Evolutionary conservation across 1,140 invertebrate genomes (phyloP), one percentile per base, ranked within the genome.

Genomic region (Pachyrhynchus sulphureomaculatus): DNA sequence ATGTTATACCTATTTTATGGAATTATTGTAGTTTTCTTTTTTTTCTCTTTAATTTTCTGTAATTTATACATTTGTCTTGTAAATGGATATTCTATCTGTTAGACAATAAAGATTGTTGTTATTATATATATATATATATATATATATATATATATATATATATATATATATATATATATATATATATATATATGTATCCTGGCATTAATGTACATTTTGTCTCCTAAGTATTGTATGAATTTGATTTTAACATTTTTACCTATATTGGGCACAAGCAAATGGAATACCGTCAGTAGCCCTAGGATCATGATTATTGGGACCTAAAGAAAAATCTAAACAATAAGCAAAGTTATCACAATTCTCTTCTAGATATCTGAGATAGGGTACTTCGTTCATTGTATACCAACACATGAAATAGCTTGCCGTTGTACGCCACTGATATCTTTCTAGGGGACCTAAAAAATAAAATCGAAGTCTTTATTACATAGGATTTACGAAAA

Each of bases 321-420:
- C 73, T 53, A 67, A 68, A 20, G 72, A 68, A 18, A 70, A 37
- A 69, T 82, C 74, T 18, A 82, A 70, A 64, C 84, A 86, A 68
- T 79, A 73, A 2, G 83, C 83, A 65, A 80, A 82, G 75, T 86
- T 85, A 71, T 85, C 83, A 62, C 85, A 86, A 17, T 70, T 62
- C 61, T 85, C 83, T 9, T 76, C 75, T 29, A 86, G 75, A 67
- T 76, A 75, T 10, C 75, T 73, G 34, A 86, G 68, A 21, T 77
- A 70, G n/a, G 78, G 74, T 17, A 72, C 73, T 49, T 79, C 78
- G 15, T 79, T 73, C 81, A 87, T 83, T 34, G 84, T 84, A 68
- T 80, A 83, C 81, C 81, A 84, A 65, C 85, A 87, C 83, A 87
- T 84, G 70, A 81, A 87, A 72, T 86, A 87, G 65, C 81, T 81